phyloP scores from a whole-genome alignment of 2,888 invertebrate genomes.

The Troides aeacus region DNA sequence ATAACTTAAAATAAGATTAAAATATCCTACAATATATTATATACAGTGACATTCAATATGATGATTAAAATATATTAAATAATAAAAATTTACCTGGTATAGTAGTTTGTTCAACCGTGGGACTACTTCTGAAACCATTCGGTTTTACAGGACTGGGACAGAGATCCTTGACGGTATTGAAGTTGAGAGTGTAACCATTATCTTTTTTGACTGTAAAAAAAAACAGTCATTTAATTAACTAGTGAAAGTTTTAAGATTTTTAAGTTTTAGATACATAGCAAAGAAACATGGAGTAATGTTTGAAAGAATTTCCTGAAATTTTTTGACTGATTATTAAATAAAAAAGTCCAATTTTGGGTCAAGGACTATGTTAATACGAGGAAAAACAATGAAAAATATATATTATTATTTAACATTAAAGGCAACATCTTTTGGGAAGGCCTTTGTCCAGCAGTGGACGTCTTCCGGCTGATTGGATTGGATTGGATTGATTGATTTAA shows the following conservation, averaged over 20 bases:
- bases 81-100: conserved; percentile 57
- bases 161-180: conserved; percentile 73
- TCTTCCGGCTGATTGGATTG: too few relatives aligned
- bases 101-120: conserved; percentile 73
- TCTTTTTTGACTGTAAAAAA: conserved; percentile 73
- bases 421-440: too few relatives aligned
- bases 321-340: too few relatives aligned
- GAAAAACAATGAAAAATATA: too few relatives aligned
- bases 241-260: not conserved
- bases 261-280: not conserved
- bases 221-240: not conserved
- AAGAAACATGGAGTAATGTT: not conserved
- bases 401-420: too few relatives aligned
- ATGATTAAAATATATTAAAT: not conserved
- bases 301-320: not conserved
- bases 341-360: too few relatives aligned
- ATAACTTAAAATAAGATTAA: not conserved
- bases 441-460: too few relatives aligned
- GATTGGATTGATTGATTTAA: too few relatives aligned
- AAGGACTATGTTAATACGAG: too few relatives aligned
- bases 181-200: conserved; percentile 74
- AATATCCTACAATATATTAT: too few relatives aligned
- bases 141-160: conserved; percentile 75
- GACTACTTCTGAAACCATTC: conserved; percentile 73
- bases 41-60: too few relatives aligned